These are phyloP conservation scores for Mola mola DNA, from an alignment of 2,113 vertebrate species.

Conservation along the genomic window DNA sequence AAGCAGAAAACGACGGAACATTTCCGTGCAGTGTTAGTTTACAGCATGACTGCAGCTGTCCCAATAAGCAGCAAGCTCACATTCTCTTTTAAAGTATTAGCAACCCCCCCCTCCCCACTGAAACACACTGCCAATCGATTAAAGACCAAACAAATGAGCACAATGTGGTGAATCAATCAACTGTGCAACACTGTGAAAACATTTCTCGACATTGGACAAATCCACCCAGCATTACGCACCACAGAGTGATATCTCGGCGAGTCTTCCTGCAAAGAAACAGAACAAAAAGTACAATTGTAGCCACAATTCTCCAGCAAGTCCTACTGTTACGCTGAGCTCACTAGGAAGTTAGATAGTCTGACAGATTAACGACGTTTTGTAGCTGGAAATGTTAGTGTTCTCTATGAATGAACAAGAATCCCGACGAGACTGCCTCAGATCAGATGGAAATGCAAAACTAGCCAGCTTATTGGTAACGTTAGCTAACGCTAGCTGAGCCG, in stretches of 20 bases:
- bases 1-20: not conserved
- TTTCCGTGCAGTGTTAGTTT: not conserved
- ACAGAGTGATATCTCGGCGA: constrained; percentile 80
- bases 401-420: constrained; percentile 20
- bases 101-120: not conserved
- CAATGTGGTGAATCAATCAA: constrained; percentile 16
- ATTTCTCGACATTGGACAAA: constrained; percentile 56
- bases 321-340: constrained; percentile 41
- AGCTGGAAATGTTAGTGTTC: not conserved
- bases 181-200: constrained; percentile 37
- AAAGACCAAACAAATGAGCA: constrained; percentile 1
- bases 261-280: constrained; percentile 82
- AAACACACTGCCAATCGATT: not conserved
- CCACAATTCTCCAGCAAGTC: constrained; percentile 60
- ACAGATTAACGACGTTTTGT: not conserved
- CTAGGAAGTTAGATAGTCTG: constrained; percentile 13
- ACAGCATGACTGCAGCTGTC: not conserved
- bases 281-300: constrained; percentile 81
- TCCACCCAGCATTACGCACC: constrained; percentile 80
- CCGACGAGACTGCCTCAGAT: constrained; percentile 28
- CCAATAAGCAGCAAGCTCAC: not conserved
- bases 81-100: not conserved
- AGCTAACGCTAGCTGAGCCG: constrained; percentile 66
- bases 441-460: constrained; percentile 42
- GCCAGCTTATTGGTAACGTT: constrained; percentile 26